Evolutionary conservation across 92 coral and sea anemone species (phyloP).

Genomic region (Epizoanthus rinbou): DNA sequence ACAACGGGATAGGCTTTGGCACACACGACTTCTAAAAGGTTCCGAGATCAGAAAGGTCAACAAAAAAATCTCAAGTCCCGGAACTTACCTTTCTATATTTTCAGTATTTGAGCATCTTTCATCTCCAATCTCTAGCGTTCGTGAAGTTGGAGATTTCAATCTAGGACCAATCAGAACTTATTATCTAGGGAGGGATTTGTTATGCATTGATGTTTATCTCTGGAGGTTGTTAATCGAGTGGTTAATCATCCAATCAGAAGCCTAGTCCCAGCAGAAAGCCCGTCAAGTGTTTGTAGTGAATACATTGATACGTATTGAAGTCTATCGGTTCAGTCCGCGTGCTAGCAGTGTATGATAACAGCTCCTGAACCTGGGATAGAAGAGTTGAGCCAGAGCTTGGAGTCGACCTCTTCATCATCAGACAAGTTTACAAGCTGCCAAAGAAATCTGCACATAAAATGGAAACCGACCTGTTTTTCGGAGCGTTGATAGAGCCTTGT

Average conservation of each 20-base stretch:
- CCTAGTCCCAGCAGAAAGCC: constrained; percentile 20
- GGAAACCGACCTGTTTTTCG: constrained; percentile 75
- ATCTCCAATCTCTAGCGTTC: constrained; percentile 16
- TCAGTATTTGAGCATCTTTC: constrained; percentile 39
- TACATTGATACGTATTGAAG: constrained; percentile 2
- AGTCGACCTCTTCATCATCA: not conserved
- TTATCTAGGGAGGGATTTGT: constrained; percentile 25
- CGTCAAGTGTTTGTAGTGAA: constrained; percentile 24
- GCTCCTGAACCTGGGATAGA: not conserved
- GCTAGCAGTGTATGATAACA: not conserved
- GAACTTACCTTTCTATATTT: constrained; percentile 17
- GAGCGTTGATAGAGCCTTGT: constrained; percentile 60
- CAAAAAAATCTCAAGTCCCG: constrained; percentile 28
- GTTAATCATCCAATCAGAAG: constrained; percentile 26
- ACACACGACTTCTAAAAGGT: constrained; percentile 23
- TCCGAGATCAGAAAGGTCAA: constrained; percentile 42
- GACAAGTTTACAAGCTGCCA: not conserved
- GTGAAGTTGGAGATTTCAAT: constrained; percentile 9
- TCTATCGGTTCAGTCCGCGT: not conserved
- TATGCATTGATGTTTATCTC: constrained; percentile 46
- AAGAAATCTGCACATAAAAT: constrained; percentile 33
- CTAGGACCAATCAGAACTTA: constrained; percentile 22
- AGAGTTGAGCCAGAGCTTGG: not conserved
- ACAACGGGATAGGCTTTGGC: constrained; percentile 22
- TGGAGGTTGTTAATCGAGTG: constrained; percentile 41